Evolutionary conservation across 2,113 vertebrate species (phyloP).

Genomic region (Ibidorhyncha struthersii): DNA sequence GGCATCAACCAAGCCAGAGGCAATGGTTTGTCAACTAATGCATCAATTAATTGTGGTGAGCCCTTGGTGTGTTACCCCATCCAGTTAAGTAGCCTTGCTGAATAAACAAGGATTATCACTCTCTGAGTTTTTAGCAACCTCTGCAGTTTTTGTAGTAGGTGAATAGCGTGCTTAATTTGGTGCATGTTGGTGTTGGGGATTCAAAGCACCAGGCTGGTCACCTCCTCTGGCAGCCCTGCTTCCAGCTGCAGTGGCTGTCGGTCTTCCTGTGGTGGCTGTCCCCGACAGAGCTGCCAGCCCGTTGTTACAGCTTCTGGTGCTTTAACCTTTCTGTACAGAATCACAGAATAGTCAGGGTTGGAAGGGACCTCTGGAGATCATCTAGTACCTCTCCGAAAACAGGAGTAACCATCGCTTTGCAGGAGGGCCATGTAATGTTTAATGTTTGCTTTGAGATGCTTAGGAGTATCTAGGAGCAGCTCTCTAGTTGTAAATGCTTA

Average conservation of each 20-base stretch:
- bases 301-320: background rate
- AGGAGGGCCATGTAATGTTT: accelerated
- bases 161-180: background rate
- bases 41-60: background rate
- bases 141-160: background rate
- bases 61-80: background rate
- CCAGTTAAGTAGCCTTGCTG: background rate
- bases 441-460: background rate
- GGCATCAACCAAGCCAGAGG: background rate
- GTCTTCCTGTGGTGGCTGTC: background rate
- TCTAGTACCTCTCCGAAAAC: background rate
- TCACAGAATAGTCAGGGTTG: too few relatives aligned
- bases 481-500: background rate
- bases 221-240: background rate
- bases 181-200: accelerated
- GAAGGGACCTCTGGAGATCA: too few relatives aligned
- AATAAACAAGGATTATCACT: background rate
- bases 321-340: background rate
- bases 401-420: background rate
- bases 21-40: background rate
- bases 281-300: background rate
- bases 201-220: accelerated
- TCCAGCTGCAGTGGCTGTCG: background rate
- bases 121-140: background rate
- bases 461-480: background rate